Conservation (phyloP, 2,797 vertebrate genomes). For the Argya squamiceps region DNA sequence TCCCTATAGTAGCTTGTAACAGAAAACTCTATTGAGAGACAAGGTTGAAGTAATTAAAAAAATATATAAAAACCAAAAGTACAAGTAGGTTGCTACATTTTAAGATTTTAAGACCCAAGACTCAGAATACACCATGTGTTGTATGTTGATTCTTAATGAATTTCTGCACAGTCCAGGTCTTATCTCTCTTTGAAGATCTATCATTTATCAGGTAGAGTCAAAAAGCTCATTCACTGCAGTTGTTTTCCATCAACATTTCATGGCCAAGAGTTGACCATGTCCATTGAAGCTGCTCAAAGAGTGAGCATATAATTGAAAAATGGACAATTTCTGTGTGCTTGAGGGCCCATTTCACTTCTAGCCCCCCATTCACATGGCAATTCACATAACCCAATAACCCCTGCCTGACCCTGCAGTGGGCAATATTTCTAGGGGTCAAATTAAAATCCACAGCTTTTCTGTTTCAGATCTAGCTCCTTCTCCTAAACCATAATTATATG, state of each 20-base stretch:
- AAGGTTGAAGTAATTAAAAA: neutral
- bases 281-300: neutral
- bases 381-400: neutral
- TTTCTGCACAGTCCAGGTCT: neutral
- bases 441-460: neutral
- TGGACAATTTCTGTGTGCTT: neutral
- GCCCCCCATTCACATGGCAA: neutral
- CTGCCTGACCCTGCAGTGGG: neutral
- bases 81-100: neutral
- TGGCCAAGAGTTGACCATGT: neutral
- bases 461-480: neutral
- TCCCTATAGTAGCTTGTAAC: neutral
- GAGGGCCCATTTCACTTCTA: neutral
- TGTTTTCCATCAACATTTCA: neutral
- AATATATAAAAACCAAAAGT: neutral
- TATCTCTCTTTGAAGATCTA: neutral
- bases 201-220: neutral
- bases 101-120: neutral
- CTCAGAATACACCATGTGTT: neutral
- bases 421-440: neutral
- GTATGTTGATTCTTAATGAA: neutral
- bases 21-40: neutral
- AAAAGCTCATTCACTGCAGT: neutral
- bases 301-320: neutral
- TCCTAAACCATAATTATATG: neutral